Conservation (phyloP, 30 jellyfish, hydroid and myxozoan genomes). For the Sanderia malayensis region DNA sequence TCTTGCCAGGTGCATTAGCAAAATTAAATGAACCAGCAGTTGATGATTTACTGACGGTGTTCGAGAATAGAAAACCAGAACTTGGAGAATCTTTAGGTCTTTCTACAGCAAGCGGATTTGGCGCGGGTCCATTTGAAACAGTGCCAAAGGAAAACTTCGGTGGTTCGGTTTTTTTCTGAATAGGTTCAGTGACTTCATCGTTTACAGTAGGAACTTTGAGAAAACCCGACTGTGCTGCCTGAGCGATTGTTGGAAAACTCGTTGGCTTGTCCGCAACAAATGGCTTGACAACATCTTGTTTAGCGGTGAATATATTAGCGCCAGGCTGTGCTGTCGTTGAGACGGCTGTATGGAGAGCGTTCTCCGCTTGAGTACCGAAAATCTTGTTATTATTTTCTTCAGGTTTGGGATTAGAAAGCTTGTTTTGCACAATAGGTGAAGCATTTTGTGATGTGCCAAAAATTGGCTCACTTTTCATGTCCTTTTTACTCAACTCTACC, state of each 20-base stretch:
- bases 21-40: conserved; percentile 7
- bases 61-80: not conserved
- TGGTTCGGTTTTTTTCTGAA: conserved; percentile 3
- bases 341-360: not conserved
- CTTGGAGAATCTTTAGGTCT: not conserved
- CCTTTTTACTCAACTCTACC: not conserved
- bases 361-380: not conserved
- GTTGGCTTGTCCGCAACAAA: not conserved
- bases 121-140: conserved; percentile 34
- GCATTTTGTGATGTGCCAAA: not conserved
- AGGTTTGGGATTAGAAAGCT: not conserved
- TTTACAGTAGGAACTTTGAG: conserved; percentile 37
- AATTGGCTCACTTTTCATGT: not conserved
- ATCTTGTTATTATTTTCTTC: conserved; percentile 47
- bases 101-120: not conserved
- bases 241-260: conserved; percentile 30
- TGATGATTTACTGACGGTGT: too few relatives aligned
- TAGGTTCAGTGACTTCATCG: not conserved
- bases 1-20: not conserved
- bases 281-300: not conserved
- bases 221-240: conserved; percentile 69
- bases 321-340: not conserved
- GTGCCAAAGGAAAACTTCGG: conserved; percentile 21
- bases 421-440: too few relatives aligned
- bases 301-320: not conserved